Percentiles rank a stretch among this genome's conserved stretches.
Evolutionary conservation across 1,140 invertebrate species (phyloP).

Genomic region (Diorhabda elongata): DNA sequence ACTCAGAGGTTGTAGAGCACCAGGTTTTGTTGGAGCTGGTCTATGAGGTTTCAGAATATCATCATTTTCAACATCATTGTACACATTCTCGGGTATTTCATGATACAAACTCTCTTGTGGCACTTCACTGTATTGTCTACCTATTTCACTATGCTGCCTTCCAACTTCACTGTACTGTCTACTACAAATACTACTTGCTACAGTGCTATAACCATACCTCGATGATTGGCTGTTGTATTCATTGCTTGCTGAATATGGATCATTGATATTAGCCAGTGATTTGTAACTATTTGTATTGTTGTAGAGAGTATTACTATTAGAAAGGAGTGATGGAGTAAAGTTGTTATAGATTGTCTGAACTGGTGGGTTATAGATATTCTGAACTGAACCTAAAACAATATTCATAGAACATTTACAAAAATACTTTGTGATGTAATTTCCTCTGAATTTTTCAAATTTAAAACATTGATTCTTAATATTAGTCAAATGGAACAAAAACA

Average conservation of each 20-base stretch:
- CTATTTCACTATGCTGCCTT: background rate
- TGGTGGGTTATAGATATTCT: background rate
- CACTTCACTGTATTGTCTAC: conserved; percentile 33
- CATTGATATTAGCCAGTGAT: background rate
- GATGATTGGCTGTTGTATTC: background rate
- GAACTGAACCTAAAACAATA: background rate
- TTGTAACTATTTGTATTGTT: background rate
- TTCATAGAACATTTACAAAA: no score
- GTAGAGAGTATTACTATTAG: conserved; percentile 3
- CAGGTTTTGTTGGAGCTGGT: conserved; percentile 43
- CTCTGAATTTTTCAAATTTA: no score
- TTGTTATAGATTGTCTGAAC: conserved; percentile 19
- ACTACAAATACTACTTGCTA: background rate
- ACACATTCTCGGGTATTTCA: conserved; percentile 44
- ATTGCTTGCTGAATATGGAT: background rate
- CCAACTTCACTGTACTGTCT: background rate
- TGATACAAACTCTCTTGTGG: conserved; percentile 35
- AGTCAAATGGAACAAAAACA: no score
- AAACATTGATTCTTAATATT: no score
- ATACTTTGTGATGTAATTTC: no score
- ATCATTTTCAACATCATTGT: conserved; percentile 42
- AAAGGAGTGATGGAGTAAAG: background rate
- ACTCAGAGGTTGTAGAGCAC: conserved; percentile 38
- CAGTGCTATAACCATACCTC: background rate
- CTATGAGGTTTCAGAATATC: conserved; percentile 41